Evolutionary conservation across 1,140 invertebrate genomes (phyloP), one percentile per base, ranked within the genome.

Genomic region (Melanaphis sacchari): DNA sequence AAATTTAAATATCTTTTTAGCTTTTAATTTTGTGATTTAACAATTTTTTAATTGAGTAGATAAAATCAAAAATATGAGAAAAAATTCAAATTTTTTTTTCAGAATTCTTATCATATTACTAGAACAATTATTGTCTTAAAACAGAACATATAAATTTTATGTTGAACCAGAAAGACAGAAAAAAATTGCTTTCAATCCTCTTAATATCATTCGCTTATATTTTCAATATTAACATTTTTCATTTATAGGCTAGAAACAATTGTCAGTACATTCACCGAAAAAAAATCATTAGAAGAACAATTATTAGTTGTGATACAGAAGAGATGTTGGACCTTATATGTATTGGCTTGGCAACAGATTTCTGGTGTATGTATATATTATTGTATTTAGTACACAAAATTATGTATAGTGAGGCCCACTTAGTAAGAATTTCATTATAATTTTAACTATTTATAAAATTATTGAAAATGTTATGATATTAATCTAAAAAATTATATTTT

Each of bases 191-290:
- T 31, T 59, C 26, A 3, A 59, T 15, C 8, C 3, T 26, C 4
- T 1, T 66, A n/a, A 66, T n/a, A 8, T 3, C 26, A 59, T 11
- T 59, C 0, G 11, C 26, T 9, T 31, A 59, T 59, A 9, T 59
- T 41, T 41, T 15, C n/a, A 66, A 90, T 38, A 54, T 38, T 90
- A 41, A 41, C 22, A 22, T 41, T 59, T n/a, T 54, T 38, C 11
- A 81, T 92, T 46, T 93, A 11, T 85, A 93, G 91, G n/a, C 40
- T 93, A 1, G 91, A 93, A 93, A 93, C 91, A 40, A 93, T 93
- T 31, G 91, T 93, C 21, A 85, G 21, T 82, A 54, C 91, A 85
- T 93, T 93, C 41, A 49, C 41, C 6, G 46, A 93, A 41, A 93
- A 93, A 84, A 54, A 93, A n/a, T 36, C 2, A 31, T 84, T 93